A percentile compares a stretch with the other conserved stretches of the same genome.
Conservation (phyloP, 2,888 invertebrate genomes). For the Napeogenes inachia region DNA sequence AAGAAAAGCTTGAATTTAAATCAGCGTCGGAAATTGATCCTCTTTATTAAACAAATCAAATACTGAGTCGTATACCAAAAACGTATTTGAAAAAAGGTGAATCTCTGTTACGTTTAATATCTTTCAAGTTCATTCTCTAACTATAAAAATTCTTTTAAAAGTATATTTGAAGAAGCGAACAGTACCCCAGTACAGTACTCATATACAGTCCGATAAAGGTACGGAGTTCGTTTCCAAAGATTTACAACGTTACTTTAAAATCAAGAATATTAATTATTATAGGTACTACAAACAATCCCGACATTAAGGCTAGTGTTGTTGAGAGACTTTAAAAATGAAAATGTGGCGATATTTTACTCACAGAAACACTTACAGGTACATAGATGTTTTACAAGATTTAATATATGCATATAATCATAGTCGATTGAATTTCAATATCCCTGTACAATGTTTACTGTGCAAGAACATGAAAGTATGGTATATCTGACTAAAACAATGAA, state of each 20-base stretch:
- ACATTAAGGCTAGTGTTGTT: constrained; percentile 34
- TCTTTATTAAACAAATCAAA: too few relatives aligned
- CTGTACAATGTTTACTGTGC: constrained; percentile 20
- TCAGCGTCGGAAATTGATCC: too few relatives aligned
- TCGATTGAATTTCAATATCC: constrained; percentile 24
- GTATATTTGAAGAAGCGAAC: constrained; percentile 30
- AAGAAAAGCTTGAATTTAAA: too few relatives aligned
- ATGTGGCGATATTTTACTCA: constrained; percentile 34
- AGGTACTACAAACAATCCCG: constrained; percentile 34
- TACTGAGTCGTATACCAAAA: too few relatives aligned
- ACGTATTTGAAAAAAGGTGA: too few relatives aligned
- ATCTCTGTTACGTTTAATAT: too few relatives aligned
- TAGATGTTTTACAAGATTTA: constrained; percentile 17
- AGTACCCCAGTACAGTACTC: constrained; percentile 27
- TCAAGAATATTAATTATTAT: constrained; percentile 29
- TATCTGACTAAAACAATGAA: too few relatives aligned
- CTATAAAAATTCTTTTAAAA: constrained; percentile 23
- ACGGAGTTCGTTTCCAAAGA: constrained; percentile 33
- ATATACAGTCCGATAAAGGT: constrained; percentile 24
- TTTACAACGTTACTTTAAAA: constrained; percentile 24
- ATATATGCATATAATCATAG: neutral
- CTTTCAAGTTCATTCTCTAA: too few relatives aligned
- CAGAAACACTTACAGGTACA: constrained; percentile 25
- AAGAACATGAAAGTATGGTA: too few relatives aligned
- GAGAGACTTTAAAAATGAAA: constrained; percentile 34